Conservation (phyloP, 2,113 vertebrate species). For the Diadophis punctatus region DNA sequence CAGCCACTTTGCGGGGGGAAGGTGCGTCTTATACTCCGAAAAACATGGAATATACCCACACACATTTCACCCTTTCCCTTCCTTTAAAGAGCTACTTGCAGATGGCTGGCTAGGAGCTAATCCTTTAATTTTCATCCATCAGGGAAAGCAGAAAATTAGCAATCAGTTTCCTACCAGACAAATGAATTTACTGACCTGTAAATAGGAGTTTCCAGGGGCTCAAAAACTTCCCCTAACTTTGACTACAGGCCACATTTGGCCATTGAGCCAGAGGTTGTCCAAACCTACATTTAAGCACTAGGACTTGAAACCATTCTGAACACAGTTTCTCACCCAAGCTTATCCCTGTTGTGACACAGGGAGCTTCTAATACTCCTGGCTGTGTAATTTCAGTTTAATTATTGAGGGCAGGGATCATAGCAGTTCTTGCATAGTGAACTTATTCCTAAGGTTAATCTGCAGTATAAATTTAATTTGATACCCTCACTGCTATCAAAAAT, state of each 20-base stretch:
- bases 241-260: not conserved
- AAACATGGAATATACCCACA: too few relatives aligned
- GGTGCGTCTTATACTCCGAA: too few relatives aligned
- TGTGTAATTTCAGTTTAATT: not conserved
- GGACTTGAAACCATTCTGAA: not conserved
- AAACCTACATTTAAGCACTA: not conserved
- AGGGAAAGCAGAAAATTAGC: not conserved
- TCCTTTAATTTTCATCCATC: not conserved
- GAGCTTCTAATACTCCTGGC: not conserved
- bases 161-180: not conserved
- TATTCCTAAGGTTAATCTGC: not conserved
- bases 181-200: not conserved
- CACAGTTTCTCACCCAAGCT: not conserved
- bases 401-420: not conserved
- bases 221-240: not conserved
- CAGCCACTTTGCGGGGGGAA: too few relatives aligned
- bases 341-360: not conserved
- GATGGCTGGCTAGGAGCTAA: not conserved
- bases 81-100: not conserved
- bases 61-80: not conserved
- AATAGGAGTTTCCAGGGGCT: not conserved
- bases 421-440: not conserved
- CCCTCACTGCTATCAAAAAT: not conserved
- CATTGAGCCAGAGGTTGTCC: not conserved
- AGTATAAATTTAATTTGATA: not conserved